Evolutionary conservation across 1,140 invertebrate species (phyloP), one percentile per base, ranked within the genome.

Genomic region (Lepidurus arcticus): DNA sequence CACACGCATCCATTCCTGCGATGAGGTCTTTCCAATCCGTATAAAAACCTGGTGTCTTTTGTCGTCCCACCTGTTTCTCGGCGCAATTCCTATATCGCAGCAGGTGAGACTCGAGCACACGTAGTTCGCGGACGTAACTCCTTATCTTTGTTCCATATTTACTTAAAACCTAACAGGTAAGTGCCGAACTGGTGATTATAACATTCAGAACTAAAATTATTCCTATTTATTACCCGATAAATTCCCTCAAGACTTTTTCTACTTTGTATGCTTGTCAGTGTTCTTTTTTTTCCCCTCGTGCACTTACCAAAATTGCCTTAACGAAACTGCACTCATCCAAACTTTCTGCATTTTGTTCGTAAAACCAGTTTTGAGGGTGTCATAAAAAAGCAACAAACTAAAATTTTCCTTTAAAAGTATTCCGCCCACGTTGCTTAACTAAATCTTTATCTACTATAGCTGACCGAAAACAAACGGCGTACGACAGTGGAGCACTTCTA

Each of bases 1-100:
- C 53, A 65, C 53, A 65, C 53, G 53, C 53, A 65, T 65, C 53
- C 53, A n/a, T 65, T 65, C 21, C 53, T 65, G 13, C 53, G 8
- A 65, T 13, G 53, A 13, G 53, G 21, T 65, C 21, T 16, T 16
- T 21, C 53, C 45, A 47, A n/a, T 65, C 53, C 53, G 53, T 65
- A 65, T 65, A 65, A 65, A 65, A 65, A 65, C 53, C 53, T 7
- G 9, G 53, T 65, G 16, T 65, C 53, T 16, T 34, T 21, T 16
- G 13, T 16, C 53, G 53, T 13, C 53, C 53, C 53, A 65, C 53
- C 53, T 65, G 53, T 65, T 65, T 65, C 21, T 65, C 53, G 53
- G 7, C 53, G 16, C 53, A 65, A 65, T 65, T 16, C n/a, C 13
- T 21, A 65, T 34, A 65, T 21, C 7, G n/a, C 13, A 1, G 4